Evolutionary conservation across 2,888 invertebrate species (phyloP).

Genomic region (Eurois occulta): DNA sequence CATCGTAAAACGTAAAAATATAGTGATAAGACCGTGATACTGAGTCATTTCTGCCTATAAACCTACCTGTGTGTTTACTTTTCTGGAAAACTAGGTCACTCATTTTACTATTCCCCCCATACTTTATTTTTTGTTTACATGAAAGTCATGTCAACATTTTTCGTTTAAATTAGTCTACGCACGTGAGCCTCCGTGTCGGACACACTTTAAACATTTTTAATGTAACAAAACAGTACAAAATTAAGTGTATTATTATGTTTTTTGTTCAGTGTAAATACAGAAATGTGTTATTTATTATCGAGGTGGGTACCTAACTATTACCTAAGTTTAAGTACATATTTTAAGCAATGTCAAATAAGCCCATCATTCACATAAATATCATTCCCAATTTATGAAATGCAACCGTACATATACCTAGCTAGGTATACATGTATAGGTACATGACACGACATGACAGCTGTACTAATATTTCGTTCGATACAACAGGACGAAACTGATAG

Average conservation of each 20-base stretch:
- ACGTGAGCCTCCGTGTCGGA: conserved; percentile 56
- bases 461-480: conserved; percentile 23
- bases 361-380: background rate
- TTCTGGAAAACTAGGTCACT: conserved; percentile 51
- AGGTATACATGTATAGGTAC: background rate
- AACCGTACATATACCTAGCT: background rate
- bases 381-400: background rate
- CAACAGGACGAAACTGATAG: conserved; percentile 57
- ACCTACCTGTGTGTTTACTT: conserved; percentile 39
- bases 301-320: background rate
- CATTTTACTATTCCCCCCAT: conserved; percentile 34
- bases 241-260: background rate
- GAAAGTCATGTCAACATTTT: conserved; percentile 33
- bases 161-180: conserved; percentile 40
- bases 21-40: conserved; percentile 32
- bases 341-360: conserved; percentile 6
- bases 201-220: conserved; percentile 24
- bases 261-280: conserved; percentile 23
- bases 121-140: conserved; percentile 22
- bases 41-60: conserved; percentile 31
- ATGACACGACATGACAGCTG: background rate
- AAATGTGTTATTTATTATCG: background rate
- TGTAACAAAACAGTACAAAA: conserved; percentile 13
- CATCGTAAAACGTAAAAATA: conserved; percentile 31
- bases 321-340: background rate